Base-by-base conservation (phyloP, 2,888 invertebrate species). In the Gryllus longicercus region DNA sequence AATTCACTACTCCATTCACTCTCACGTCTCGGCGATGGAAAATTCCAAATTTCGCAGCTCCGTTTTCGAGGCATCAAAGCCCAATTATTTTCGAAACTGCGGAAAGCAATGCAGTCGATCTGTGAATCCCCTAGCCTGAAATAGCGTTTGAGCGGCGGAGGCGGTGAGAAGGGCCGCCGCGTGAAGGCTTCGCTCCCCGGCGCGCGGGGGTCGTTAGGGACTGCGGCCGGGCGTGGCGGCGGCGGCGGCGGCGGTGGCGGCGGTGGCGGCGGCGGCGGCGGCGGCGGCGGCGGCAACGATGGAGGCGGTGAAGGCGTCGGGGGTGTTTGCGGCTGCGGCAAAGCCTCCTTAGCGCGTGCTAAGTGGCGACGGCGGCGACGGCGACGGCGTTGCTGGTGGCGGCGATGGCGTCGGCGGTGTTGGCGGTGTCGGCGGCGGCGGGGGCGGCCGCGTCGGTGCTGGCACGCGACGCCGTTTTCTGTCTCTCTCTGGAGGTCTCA, bases 341-440 rank as follows among this genome's bases (percentile, higher is more conserved):
- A 63, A 63, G n/a, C 63, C 63, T 63, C 63, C 63, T 63, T 63
- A 63, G 63, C 63, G n/a, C 63, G 63, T 18, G 63, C 63, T 63
- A 63, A 63, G 63, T 63, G 63, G 63, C 63, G 63, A 63, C 63
- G 63, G n/a, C 16, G 63, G 63, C 63, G 63, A 11, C 63, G 63
- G 63, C 63, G 63, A 11, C 63, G 63, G 63, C 63, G 63, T 2
- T 4, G 0, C 0, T n/a, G 63, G 8, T 18, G 11, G 16, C 1
- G 63, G n/a, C 4, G 63, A 11, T 18, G 63, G 38, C 38, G 38
- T 2, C 4, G 38, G 38, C 5, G 38, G 38, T 5, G 38, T 2
- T 8, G 63, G 63, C 8, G 63, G n/a, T 11, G 63, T 3, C 16
- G 11, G 63, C 38, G 38, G 38, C 38, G 38, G 38, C 63, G 63